Evolutionary conservation across 2,888 invertebrate genomes (phyloP).

Genomic region (Cantharis rufa): DNA sequence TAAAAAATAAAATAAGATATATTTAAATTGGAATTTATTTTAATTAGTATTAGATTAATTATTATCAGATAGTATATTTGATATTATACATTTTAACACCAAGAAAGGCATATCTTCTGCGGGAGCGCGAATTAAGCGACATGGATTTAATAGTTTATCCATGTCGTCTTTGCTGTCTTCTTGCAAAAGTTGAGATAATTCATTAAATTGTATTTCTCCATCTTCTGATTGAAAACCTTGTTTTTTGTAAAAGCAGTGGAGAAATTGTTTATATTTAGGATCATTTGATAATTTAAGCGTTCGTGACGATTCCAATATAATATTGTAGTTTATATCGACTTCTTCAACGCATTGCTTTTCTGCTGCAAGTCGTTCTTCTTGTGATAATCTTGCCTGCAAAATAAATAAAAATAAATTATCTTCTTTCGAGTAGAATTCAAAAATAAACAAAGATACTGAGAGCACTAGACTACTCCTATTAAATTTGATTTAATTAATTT

Average conservation of each 20-base stretch:
- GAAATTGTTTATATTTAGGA: constrained; percentile 41
- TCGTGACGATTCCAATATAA: constrained; percentile 35
- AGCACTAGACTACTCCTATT: no score
- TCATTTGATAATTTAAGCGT: constrained; percentile 32
- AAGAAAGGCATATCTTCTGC: neutral
- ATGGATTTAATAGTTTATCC: neutral
- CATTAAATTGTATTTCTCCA: constrained; percentile 43
- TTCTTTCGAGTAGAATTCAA: no score
- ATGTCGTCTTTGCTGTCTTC: neutral
- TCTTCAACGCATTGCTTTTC: constrained; percentile 38
- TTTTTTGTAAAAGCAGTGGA: constrained; percentile 46
- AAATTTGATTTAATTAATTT: no score
- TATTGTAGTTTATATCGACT: constrained; percentile 36
- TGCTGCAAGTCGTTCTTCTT: neutral
- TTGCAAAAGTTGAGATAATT: constrained; percentile 39
- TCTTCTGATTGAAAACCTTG: constrained; percentile 43
- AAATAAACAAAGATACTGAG: no score
- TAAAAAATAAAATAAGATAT: no score
- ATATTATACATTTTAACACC: neutral
- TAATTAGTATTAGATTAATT: no score
- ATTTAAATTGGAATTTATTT: no score
- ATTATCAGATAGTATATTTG: neutral
- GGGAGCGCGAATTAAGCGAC: neutral
- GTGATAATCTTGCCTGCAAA: constrained; percentile 1
- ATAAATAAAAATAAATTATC: neutral